Percentiles rank a stretch among this genome's conserved stretches.
These are phyloP conservation scores for Pelosia muscerda DNA, from an alignment of 2,888 invertebrate genomes.

Conservation along the genomic window DNA sequence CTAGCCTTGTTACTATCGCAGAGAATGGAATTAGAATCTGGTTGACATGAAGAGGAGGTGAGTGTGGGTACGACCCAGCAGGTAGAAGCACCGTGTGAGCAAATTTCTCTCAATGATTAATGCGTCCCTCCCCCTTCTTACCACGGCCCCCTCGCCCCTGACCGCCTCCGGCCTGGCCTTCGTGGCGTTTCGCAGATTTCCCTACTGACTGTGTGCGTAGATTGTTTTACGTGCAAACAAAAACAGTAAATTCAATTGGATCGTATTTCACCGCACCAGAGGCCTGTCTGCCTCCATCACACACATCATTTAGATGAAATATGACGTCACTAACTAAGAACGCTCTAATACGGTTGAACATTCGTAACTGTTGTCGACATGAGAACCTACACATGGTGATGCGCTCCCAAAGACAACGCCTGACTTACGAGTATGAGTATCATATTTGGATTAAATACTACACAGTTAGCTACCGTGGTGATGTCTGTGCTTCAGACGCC, in stretches of 20 bases:
- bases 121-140: conserved; percentile 8
- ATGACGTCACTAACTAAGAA: neutral
- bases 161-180: neutral
- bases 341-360: neutral
- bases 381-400: neutral
- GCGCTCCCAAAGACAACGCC: neutral
- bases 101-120: conserved; percentile 21
- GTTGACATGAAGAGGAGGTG: neutral
- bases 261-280: conserved; percentile 8
- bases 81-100: neutral
- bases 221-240: conserved; percentile 24
- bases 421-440: neutral
- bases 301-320: neutral
- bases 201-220: conserved; percentile 24
- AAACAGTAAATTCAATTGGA: conserved; percentile 15
- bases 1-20: neutral
- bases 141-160: neutral
- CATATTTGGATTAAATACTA: too few species aligned
- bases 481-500: too few species aligned
- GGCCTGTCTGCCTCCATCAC: neutral
- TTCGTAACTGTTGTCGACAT: too few species aligned
- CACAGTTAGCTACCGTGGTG: too few species aligned
- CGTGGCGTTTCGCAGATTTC: conserved; percentile 26
- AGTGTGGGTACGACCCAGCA: too few species aligned
- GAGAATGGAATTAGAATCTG: neutral